phyloP scores from a whole-genome alignment of 1,140 invertebrate species.

The Physella acuta region DNA sequence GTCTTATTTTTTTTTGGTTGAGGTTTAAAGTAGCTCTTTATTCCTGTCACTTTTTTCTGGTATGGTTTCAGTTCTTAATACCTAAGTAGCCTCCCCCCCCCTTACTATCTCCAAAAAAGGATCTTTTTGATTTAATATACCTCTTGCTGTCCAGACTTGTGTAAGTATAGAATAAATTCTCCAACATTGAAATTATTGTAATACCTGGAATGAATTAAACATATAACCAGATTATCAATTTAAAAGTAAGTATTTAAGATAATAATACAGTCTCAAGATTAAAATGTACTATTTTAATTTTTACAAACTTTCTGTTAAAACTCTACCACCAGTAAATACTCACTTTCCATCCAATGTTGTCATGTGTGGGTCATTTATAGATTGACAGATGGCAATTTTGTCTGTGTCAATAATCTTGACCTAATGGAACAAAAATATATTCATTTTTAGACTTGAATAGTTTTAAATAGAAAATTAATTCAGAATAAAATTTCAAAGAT shows the following conservation, averaged over 20 bases:
- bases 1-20: too few relatives aligned
- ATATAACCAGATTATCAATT: too few relatives aligned
- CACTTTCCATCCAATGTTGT: slow-evolving; percentile 46
- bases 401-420: slow-evolving; percentile 44
- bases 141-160: slow-evolving; percentile 24
- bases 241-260: too few relatives aligned
- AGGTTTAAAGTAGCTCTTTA: too few relatives aligned
- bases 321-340: slow-evolving; percentile 4
- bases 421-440: slow-evolving; percentile 26
- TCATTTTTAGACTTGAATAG: neutral
- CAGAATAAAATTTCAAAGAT: neutral
- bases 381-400: slow-evolving; percentile 45
- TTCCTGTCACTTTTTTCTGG: too few relatives aligned
- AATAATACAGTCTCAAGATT: too few relatives aligned
- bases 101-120: too few relatives aligned
- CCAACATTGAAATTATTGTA: slow-evolving; percentile 52
- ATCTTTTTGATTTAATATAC: neutral
- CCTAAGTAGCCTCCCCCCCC: too few relatives aligned
- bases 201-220: slow-evolving; percentile 34
- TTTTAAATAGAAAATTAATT: neutral
- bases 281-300: neutral
- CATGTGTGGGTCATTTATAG: slow-evolving; percentile 54
- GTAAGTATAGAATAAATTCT: slow-evolving; percentile 49
- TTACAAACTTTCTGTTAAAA: too few relatives aligned
- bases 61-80: too few relatives aligned